phyloP scores from a whole-genome alignment of 2,888 invertebrate species.

The Bhutanitis thaidina region DNA sequence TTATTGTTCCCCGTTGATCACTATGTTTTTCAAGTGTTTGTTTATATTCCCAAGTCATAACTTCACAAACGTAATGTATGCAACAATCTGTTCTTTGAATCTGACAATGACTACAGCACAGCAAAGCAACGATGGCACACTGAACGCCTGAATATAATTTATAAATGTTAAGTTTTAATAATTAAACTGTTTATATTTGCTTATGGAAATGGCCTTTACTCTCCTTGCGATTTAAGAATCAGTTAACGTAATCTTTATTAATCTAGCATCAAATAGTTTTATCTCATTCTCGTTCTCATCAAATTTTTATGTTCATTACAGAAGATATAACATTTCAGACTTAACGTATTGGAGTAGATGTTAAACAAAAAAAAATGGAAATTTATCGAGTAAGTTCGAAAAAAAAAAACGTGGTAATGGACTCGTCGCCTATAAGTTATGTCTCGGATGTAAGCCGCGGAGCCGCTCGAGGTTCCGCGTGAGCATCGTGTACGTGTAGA shows the following conservation, averaged over 20 bases:
- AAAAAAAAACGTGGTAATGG: slow-evolving; percentile 14
- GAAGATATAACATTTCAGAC: not conserved
- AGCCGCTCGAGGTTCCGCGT: slow-evolving; percentile 25
- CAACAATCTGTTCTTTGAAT: not conserved
- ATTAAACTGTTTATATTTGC: not conserved
- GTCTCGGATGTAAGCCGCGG: slow-evolving; percentile 22
- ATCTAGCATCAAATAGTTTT: too few species aligned
- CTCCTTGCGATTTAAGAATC: too few species aligned
- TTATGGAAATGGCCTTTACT: too few species aligned
- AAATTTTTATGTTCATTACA: not conserved
- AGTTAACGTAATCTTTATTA: too few species aligned
- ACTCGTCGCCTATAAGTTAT: slow-evolving; percentile 21
- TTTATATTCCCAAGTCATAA: not conserved
- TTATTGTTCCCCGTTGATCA: too few species aligned
- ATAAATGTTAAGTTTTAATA: not conserved
- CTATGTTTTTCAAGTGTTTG: too few species aligned
- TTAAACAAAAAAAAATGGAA: not conserved
- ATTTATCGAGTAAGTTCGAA: not conserved
- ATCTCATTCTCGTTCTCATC: too few species aligned
- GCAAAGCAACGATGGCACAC: too few species aligned
- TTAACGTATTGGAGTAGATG: too few species aligned
- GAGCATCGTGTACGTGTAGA: not conserved
- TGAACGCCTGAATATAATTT: not conserved
- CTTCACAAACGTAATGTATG: not conserved
- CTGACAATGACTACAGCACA: too few species aligned